Evolutionary conservation across 2,797 vertebrate genomes (phyloP).

Genomic region (Pipistrellus kuhlii): DNA sequence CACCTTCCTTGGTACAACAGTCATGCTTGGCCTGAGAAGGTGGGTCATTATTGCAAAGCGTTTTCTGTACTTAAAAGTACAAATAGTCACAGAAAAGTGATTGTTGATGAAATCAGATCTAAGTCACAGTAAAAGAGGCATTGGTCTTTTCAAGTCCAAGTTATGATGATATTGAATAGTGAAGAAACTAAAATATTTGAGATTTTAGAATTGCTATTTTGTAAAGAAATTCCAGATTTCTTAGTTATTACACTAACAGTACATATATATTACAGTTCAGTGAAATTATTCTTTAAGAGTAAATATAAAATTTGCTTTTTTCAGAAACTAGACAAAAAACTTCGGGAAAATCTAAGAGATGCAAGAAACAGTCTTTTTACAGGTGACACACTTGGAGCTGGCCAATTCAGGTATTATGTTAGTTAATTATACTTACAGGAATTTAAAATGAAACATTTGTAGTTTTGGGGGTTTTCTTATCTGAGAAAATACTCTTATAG

Average conservation of each 20-base stretch:
- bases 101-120: not conserved
- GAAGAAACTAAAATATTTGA: constrained; percentile 53
- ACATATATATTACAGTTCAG: not conserved
- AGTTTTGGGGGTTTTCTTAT: constrained; percentile 7
- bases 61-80: not conserved
- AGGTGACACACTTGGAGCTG: constrained; percentile 94
- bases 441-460: constrained; percentile 26
- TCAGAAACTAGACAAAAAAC: constrained; percentile 98
- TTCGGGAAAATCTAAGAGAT: constrained; percentile 97
- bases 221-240: constrained; percentile 44
- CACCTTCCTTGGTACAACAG: not conserved
- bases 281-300: constrained; percentile 43
- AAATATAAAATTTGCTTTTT: constrained; percentile 67
- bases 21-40: not conserved
- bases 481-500: not conserved
- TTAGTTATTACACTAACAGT: constrained; percentile 54
- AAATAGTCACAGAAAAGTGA: not conserved
- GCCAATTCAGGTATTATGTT: constrained; percentile 95
- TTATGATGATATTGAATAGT: constrained; percentile 9
- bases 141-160: constrained; percentile 28
- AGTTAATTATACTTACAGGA: constrained; percentile 26
- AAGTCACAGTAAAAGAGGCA: not conserved
- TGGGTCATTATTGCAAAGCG: not conserved
- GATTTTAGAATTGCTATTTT: constrained; percentile 49
- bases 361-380: constrained; percentile 99